Evolutionary conservation across 2,797 vertebrate genomes (phyloP), one percentile per base, ranked within the genome.

Genomic region (Tadarida brasiliensis): DNA sequence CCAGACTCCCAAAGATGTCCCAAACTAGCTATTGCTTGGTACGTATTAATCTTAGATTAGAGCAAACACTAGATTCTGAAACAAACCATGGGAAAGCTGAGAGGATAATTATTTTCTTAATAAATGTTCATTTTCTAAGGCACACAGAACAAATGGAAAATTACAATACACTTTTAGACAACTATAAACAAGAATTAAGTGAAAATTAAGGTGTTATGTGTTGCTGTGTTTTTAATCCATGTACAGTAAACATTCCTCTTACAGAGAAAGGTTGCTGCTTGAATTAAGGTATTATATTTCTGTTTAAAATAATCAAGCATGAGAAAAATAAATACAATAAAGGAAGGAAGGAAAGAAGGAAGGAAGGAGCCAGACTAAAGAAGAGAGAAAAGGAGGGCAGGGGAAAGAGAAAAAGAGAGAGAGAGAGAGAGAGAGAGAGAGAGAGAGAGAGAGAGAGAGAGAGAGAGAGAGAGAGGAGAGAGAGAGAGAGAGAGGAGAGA

Each of bases 401-500:
- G 9, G 84, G 33, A 33, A 10, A 26, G 12, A 17, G 4, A 4
- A 11, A 8, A 7, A 71, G 35, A 22, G 44, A 44, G 39, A 14
- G 16, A 49, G 49, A 14, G 0, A 5, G 4, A 39, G 6, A 5
- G 6, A 2, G 7, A 9, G 8, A 11, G 11, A 1, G 1, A 26
- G 17, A 22, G 19, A 6, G 33, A 80, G 19, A 10, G 3, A 11
- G 2, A 28, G 33, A 56, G 0, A 22, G 0, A 44, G 11, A 19
- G 17, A n/a, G 19, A 16, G 3, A 80, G 39, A 22, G 35, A 47
- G 70, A 12, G 11, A 49, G n/a, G 0, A 3, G 2, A 39, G 8
- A 5, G 4, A 2, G 5, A 9, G 7, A 15, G 15, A 1, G 1
- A 35, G 24, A 28, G 4, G n/a, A 83, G 19, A 33, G 10, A 20